Conservation (phyloP, 2,113 vertebrate species). For the Hippoglossus stenolepis region DNA sequence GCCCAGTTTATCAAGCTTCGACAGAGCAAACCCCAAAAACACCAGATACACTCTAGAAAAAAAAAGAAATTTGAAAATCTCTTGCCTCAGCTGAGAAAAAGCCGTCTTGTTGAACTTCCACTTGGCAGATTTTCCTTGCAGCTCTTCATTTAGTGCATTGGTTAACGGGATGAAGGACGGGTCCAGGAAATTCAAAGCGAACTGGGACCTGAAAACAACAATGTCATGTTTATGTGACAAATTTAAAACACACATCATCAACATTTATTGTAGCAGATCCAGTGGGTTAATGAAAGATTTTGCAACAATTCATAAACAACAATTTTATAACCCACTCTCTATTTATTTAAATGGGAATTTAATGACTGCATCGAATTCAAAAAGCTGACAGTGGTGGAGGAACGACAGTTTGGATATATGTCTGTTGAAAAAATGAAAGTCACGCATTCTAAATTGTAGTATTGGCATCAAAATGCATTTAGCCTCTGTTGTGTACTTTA, state of each 20-base stretch:
- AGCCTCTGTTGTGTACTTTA: no score
- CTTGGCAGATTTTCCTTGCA: conserved; percentile 91
- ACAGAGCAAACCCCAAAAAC: not conserved
- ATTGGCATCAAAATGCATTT: no score
- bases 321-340: no score
- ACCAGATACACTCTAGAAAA: no score
- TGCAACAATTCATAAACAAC: no score
- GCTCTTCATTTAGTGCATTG: conserved; percentile 90
- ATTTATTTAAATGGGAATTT: no score
- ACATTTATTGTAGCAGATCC: no score
- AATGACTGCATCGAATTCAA: no score
- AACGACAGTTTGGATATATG: not conserved
- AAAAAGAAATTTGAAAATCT: not conserved
- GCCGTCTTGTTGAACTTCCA: conserved; percentile 96
- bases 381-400: no score
- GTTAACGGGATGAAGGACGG: conserved; percentile 94
- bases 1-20: not conserved
- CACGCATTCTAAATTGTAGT: no score
- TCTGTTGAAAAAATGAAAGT: not conserved
- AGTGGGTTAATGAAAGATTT: no score
- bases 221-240: not conserved
- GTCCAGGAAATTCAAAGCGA: conserved; percentile 97
- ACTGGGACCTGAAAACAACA: conserved; percentile 88
- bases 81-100: conserved; percentile 91
- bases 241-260: no score